Conservation (phyloP, 1,140 invertebrate species). For the Asobara japonica region DNA sequence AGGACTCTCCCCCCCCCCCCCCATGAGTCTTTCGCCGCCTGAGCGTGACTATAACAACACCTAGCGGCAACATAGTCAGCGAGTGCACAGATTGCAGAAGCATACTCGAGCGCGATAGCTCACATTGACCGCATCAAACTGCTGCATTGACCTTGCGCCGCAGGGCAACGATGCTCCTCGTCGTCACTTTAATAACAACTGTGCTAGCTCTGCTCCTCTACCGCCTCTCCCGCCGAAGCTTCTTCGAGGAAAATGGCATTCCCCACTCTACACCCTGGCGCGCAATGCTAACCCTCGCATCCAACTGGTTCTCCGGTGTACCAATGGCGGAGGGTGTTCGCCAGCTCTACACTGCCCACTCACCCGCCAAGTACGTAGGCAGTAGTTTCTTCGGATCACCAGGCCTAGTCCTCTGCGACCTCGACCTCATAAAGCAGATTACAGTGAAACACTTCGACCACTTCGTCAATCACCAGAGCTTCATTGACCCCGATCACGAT, state of each 20-base stretch:
- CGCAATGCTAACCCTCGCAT: too few relatives aligned
- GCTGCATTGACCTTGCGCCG: not conserved
- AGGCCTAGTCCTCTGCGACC: constrained; percentile 62
- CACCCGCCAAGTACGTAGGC: constrained; percentile 54
- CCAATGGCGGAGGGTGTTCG: not conserved
- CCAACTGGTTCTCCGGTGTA: too few relatives aligned
- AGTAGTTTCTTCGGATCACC: constrained; percentile 66
- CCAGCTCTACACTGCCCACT: not conserved
- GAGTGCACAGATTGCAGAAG: too few relatives aligned
- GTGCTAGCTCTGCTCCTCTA: not conserved
- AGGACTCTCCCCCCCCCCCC: too few relatives aligned
- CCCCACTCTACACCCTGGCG: not conserved
- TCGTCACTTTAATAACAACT: not conserved
- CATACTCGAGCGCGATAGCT: too few relatives aligned
- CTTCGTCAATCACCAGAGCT: not conserved
- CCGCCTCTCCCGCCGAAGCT: not conserved
- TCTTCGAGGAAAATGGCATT: not conserved
- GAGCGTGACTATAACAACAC: too few relatives aligned
- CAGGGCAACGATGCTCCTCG: not conserved
- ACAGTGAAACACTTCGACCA: not conserved
- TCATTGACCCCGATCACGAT: constrained; percentile 2
- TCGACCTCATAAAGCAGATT: not conserved
- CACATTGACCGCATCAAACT: too few relatives aligned
- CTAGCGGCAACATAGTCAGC: too few relatives aligned
- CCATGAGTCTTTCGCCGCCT: too few relatives aligned